phyloP scores from a whole-genome alignment of 2,113 vertebrate genomes.

The Halichoerus grypus region DNA sequence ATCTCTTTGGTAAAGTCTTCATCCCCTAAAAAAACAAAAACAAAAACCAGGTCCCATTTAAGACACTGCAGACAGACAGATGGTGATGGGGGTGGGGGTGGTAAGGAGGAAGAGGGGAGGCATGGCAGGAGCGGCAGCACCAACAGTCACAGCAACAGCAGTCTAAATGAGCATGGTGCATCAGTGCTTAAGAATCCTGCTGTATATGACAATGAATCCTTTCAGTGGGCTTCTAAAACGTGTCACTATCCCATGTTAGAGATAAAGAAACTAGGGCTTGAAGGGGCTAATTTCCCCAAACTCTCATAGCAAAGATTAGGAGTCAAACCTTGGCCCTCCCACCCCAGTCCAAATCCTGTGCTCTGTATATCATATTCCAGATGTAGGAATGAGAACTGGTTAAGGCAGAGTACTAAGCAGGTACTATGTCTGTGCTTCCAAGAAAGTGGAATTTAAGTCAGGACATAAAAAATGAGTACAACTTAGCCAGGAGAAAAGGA shows the following conservation, averaged over 20 bases:
- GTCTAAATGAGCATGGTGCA: neutral
- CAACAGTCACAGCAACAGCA: neutral
- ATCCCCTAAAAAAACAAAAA: conserved; percentile 85
- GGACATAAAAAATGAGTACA: neutral
- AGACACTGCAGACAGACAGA: conserved; percentile 55
- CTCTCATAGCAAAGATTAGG: neutral
- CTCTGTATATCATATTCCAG: neutral
- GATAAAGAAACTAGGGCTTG: neutral
- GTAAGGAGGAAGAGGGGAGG: no score
- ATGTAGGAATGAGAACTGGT: neutral
- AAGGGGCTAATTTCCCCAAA: neutral
- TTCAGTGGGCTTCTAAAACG: neutral
- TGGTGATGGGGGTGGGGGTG: neutral
- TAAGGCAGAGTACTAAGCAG: neutral
- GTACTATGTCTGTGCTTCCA: neutral
- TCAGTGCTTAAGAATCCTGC: neutral
- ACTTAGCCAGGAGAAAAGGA: conserved; percentile 11
- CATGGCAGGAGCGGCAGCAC: neutral
- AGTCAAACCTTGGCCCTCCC: neutral
- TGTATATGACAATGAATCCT: neutral
- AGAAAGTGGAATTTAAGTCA: neutral
- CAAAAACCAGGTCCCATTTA: conserved; percentile 70
- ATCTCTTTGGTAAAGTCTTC: conserved; percentile 93
- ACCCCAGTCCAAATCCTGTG: neutral
- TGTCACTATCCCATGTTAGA: neutral